Evolutionary conservation across 1,140 invertebrate genomes (phyloP).

Genomic region (Musca vetustissima): DNA sequence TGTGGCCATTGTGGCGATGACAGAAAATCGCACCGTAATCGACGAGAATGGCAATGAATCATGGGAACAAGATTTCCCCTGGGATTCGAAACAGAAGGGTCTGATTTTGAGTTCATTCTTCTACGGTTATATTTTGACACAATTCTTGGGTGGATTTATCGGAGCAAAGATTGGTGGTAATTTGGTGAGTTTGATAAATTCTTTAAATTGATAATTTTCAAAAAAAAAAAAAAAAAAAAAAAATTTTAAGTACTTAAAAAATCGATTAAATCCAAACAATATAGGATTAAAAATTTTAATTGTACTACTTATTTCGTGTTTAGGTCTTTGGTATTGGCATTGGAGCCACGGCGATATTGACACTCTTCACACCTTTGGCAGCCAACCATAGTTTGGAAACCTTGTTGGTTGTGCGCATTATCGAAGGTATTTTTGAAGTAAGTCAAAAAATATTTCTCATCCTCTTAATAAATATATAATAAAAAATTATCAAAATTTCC

Average conservation of each 20-base stretch:
- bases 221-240: background rate
- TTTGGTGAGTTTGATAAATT: slow-evolving; percentile 65
- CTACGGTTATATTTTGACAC: slow-evolving; percentile 76
- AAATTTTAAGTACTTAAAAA: no score
- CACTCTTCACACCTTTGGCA: slow-evolving; percentile 78
- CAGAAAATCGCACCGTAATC: slow-evolving; percentile 62
- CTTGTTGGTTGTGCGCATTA: slow-evolving; percentile 73
- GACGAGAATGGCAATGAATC: slow-evolving; percentile 61
- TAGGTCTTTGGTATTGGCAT: slow-evolving; percentile 78
- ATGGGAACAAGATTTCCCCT: slow-evolving; percentile 73
- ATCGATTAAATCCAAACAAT: no score
- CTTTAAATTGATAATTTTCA: slow-evolving; percentile 31
- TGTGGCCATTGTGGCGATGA: slow-evolving; percentile 89
- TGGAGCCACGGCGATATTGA: slow-evolving; percentile 76
- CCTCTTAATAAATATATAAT: background rate
- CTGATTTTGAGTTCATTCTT: slow-evolving; percentile 86
- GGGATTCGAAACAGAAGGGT: slow-evolving; percentile 78
- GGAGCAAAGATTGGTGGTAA: slow-evolving; percentile 69
- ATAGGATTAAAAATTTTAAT: no score
- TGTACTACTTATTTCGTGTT: slow-evolving; percentile 7
- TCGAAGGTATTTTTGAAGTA: slow-evolving; percentile 90
- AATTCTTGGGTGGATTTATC: slow-evolving; percentile 75
- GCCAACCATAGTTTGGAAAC: slow-evolving; percentile 71
- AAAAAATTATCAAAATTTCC: slow-evolving; percentile 28
- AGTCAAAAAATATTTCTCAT: slow-evolving; percentile 5